Conservation (phyloP, 2,113 vertebrate species). For the Geothlypis trichas region DNA sequence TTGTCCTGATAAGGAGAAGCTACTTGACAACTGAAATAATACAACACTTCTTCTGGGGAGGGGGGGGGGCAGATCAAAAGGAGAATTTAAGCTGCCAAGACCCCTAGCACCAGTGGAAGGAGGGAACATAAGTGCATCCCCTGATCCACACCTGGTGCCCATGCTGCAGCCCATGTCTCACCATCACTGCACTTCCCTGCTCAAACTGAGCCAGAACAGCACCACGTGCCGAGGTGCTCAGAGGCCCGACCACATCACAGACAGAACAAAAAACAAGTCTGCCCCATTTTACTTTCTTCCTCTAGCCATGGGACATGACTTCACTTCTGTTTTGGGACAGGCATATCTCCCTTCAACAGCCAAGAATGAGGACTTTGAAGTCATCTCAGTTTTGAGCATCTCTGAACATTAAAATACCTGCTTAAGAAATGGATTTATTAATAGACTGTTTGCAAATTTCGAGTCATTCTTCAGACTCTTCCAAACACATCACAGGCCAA, state of each 20-base stretch:
- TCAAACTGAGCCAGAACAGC: background rate
- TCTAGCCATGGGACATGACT: background rate
- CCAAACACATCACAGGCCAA: background rate
- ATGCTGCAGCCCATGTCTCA: background rate
- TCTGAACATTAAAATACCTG: background rate
- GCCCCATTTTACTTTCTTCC: background rate
- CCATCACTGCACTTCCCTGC: background rate
- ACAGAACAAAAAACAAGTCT: background rate
- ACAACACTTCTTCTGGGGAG: background rate
- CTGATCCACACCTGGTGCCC: background rate
- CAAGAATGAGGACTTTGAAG: accelerated
- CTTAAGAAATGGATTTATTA: background rate
- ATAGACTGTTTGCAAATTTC: background rate
- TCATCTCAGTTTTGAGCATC: background rate
- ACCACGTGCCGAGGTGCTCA: accelerated
- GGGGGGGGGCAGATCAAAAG: background rate
- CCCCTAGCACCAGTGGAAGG: background rate
- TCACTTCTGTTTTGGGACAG: background rate
- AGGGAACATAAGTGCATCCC: background rate
- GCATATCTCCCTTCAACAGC: background rate
- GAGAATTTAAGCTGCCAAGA: background rate
- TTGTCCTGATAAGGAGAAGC: background rate
- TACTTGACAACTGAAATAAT: background rate
- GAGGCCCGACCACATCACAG: background rate
- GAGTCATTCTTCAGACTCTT: background rate